A percentile compares a stretch with the other conserved stretches of the same genome.
These are phyloP conservation scores for Tetraodon nigroviridis DNA, from an alignment of 2,113 vertebrate species.

Conservation along the genomic window DNA sequence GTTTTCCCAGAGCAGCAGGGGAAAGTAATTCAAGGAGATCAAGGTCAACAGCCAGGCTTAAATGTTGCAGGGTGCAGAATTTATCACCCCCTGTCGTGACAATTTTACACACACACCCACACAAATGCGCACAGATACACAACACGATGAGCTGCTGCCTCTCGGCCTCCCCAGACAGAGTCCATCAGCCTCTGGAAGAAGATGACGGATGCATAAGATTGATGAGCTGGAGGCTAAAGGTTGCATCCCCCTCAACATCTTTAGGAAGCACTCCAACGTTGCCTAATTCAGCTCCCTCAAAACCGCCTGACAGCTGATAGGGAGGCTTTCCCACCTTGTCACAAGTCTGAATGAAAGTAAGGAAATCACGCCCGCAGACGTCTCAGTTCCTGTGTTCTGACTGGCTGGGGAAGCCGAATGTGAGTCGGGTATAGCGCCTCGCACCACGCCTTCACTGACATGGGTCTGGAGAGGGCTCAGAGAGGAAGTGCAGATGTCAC, in stretches of 20 bases:
- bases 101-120: slow-evolving; percentile 2
- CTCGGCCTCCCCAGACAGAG: slow-evolving; percentile 27
- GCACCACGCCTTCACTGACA: slow-evolving; percentile 54
- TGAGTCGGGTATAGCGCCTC: not conserved
- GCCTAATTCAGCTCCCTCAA: slow-evolving; percentile 55
- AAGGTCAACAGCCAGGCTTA: slow-evolving; percentile 19
- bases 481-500: slow-evolving; percentile 69
- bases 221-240: slow-evolving; percentile 69
- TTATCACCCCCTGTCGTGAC: not conserved
- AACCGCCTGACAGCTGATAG: slow-evolving; percentile 55
- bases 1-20: not conserved
- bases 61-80: not conserved
- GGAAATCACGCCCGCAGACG: slow-evolving; percentile 40
- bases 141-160: slow-evolving; percentile 8
- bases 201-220: slow-evolving; percentile 62
- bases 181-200: slow-evolving; percentile 41
- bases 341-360: slow-evolving; percentile 34
- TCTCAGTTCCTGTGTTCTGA: slow-evolving; percentile 53
- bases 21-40: not conserved
- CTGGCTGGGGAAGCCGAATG: slow-evolving; percentile 6
- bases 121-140: slow-evolving; percentile 10
- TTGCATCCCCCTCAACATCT: slow-evolving; percentile 57
- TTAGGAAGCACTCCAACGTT: slow-evolving; percentile 64
- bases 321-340: slow-evolving; percentile 30
- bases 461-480: slow-evolving; percentile 29